Percentiles rank a stretch among this genome's conserved stretches.
These are phyloP conservation scores for Mormyrops attenuatus DNA, from an alignment of 2,797 vertebrate genomes.

Conservation along the genomic window DNA sequence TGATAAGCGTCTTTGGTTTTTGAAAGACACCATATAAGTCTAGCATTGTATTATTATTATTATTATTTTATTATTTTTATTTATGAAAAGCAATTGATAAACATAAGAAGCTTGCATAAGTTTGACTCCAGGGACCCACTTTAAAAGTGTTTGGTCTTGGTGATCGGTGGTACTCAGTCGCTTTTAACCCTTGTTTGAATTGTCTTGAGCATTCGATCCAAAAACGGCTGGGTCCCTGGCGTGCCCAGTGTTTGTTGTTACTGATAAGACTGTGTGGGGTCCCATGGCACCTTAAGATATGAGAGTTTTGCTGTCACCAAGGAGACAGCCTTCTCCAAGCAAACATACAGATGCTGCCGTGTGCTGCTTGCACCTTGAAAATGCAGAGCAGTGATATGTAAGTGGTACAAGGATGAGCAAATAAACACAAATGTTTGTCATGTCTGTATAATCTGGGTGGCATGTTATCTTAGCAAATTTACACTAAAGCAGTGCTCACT, in stretches of 20 bases:
- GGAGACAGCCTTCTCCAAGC: background rate
- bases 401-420: background rate
- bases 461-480: background rate
- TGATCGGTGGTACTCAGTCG: background rate
- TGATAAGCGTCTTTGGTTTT: background rate
- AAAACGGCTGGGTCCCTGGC: background rate
- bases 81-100: background rate
- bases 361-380: background rate
- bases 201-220: background rate
- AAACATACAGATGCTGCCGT: background rate
- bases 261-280: background rate
- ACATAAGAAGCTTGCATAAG: background rate
- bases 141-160: background rate
- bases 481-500: background rate
- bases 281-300: background rate
- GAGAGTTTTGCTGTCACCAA: constrained; percentile 17
- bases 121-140: background rate
- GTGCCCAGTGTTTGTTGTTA: background rate
- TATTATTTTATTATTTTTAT: background rate
- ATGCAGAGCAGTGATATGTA: background rate
- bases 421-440: background rate
- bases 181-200: background rate
- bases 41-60: background rate
- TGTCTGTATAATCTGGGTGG: background rate
- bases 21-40: background rate